Conservation (phyloP, 2,113 vertebrate species). For the Channa maculata region DNA sequence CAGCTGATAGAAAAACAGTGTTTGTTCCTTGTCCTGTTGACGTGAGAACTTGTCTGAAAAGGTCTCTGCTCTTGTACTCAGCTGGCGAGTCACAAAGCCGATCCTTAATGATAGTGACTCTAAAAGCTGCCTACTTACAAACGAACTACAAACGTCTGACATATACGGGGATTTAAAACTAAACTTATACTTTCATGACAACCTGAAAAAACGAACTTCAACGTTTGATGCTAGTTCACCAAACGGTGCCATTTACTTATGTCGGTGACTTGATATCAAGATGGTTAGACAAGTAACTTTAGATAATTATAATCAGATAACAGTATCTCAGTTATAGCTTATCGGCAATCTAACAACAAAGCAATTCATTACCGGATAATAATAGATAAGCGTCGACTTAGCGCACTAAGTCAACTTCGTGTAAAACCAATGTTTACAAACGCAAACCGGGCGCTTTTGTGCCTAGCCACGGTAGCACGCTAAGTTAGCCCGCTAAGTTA, state of each 20-base stretch:
- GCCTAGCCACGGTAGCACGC: constrained; percentile 37
- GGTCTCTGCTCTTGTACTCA: too few species aligned
- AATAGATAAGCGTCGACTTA: background rate
- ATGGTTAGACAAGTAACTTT: background rate
- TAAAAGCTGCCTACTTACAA: background rate
- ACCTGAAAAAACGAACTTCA: constrained; percentile 12
- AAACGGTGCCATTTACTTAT: constrained; percentile 1
- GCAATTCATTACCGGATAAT: background rate
- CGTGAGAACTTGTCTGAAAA: too few species aligned
- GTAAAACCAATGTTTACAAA: constrained; percentile 63
- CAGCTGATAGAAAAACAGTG: too few species aligned
- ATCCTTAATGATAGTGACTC: background rate
- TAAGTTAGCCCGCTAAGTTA: constrained; percentile 24
- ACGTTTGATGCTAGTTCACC: background rate
- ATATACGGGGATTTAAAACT: too few species aligned
- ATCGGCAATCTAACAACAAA: constrained; percentile 4
- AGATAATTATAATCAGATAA: too few species aligned
- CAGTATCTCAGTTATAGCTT: background rate
- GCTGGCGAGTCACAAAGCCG: too few species aligned
- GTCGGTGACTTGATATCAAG: constrained; percentile 11
- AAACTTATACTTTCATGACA: background rate
- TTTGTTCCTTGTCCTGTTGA: too few species aligned
- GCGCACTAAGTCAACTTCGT: background rate
- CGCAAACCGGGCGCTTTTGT: constrained; percentile 33
- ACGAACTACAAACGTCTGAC: rapidly evolving